phyloP scores from a whole-genome alignment of 2,797 vertebrate genomes.

The Echeneis naucrates region DNA sequence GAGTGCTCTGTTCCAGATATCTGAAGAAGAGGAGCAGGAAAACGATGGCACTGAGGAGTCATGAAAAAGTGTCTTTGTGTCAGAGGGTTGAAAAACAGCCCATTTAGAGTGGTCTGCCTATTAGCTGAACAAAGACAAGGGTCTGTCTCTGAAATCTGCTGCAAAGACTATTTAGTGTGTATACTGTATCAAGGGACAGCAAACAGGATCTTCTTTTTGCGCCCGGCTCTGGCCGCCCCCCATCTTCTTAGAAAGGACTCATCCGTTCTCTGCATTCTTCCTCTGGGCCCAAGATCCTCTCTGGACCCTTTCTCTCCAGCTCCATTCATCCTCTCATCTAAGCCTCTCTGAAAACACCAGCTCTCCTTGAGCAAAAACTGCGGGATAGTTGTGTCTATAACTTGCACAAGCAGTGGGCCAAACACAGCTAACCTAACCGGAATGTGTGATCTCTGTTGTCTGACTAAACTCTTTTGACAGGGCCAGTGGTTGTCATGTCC shows the following conservation, averaged over 20 bases:
- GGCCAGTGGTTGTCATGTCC: constrained; percentile 54
- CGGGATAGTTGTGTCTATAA: constrained; percentile 46
- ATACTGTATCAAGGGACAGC: constrained; percentile 82
- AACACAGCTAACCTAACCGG: constrained; percentile 46
- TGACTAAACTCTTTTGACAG: constrained; percentile 65
- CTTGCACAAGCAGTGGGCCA: constrained; percentile 39
- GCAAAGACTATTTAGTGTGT: constrained; percentile 83
- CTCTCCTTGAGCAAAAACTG: constrained; percentile 52
- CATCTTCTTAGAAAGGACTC: constrained; percentile 74
- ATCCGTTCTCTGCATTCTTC: constrained; percentile 74
- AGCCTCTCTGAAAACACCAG: constrained; percentile 60
- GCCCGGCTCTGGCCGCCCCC: constrained; percentile 57
- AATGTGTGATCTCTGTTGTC: constrained; percentile 42
- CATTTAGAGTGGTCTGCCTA: constrained; percentile 83
- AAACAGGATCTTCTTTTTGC: constrained; percentile 81
- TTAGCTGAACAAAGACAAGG: constrained; percentile 81
- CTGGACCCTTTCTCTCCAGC: constrained; percentile 50
- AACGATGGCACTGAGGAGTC: constrained; percentile 82
- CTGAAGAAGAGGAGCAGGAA: constrained; percentile 81
- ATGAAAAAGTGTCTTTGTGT: constrained; percentile 86
- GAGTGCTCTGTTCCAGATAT: constrained; percentile 80
- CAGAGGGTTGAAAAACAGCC: constrained; percentile 85
- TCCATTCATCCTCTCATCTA: constrained; percentile 70
- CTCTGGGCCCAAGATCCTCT: constrained; percentile 63
- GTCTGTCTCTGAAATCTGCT: constrained; percentile 82